phyloP scores from a whole-genome alignment of 1,140 invertebrate species.

The Gonioctena quinquepunctata region DNA sequence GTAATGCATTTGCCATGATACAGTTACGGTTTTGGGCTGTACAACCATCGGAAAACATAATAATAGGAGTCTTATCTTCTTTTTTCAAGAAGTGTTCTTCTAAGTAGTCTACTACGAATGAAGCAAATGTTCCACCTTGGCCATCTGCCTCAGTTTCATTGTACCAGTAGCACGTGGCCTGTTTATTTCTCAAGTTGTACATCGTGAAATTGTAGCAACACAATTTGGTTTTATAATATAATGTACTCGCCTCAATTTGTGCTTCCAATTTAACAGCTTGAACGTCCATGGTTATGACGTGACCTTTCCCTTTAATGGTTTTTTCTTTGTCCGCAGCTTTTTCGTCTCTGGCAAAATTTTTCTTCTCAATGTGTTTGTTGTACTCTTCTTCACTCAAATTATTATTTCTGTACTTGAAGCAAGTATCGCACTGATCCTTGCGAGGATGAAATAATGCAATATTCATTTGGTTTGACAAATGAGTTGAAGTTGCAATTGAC shows the following conservation, averaged over 20 bases:
- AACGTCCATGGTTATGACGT: slow-evolving; percentile 15
- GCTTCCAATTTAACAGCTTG: slow-evolving; percentile 11
- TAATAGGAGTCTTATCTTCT: not conserved
- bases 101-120: no score
- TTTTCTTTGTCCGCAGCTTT: slow-evolving; percentile 10
- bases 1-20: slow-evolving; percentile 20
- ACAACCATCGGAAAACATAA: not conserved
- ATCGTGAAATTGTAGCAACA: slow-evolving; percentile 9
- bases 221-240: slow-evolving; percentile 36
- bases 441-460: slow-evolving; percentile 34
- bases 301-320: not conserved
- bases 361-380: slow-evolving; percentile 36
- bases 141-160: no score
- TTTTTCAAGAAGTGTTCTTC: no score
- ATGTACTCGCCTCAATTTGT: slow-evolving; percentile 42
- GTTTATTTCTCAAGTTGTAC: slow-evolving; percentile 6
- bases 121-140: no score
- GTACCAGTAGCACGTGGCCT: no score
- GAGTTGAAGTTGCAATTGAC: no score
- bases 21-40: slow-evolving; percentile 48
- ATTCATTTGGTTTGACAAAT: not conserved
- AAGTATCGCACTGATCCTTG: slow-evolving; percentile 54
- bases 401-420: slow-evolving; percentile 37
- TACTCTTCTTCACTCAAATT: slow-evolving; percentile 46
- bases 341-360: slow-evolving; percentile 35